phyloP scores from a whole-genome alignment of 1,140 invertebrate genomes.

The Sinella curviseta region DNA sequence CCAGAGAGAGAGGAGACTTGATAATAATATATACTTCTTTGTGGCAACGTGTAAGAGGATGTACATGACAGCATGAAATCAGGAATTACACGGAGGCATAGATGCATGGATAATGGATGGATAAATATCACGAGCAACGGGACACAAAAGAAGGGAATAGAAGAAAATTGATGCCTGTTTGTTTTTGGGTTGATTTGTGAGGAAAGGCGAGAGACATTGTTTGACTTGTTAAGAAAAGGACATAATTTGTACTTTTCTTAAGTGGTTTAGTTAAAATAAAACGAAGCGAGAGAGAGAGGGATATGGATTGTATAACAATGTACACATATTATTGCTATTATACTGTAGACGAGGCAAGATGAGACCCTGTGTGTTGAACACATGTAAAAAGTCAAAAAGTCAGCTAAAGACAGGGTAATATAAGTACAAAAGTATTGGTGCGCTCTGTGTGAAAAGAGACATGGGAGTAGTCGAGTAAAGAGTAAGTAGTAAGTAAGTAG shows the following conservation, averaged over 20 bases:
- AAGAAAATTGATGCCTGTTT: constrained; percentile 15
- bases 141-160: neutral
- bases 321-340: neutral
- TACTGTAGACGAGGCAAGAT: neutral
- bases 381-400: constrained; percentile 25
- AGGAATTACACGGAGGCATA: neutral
- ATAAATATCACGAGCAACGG: constrained; percentile 6
- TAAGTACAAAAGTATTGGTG: no score
- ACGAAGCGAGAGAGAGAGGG: neutral
- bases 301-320: neutral
- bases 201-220: constrained; percentile 25
- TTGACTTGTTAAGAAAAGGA: constrained; percentile 19
- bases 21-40: neutral
- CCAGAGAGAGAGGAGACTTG: neutral
- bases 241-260: constrained; percentile 24
- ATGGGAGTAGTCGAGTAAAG: no score
- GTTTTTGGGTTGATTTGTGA: constrained; percentile 25
- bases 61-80: constrained; percentile 23
- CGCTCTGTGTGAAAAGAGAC: no score
- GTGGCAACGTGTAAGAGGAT: neutral
- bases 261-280: neutral
- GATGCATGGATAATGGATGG: constrained; percentile 12
- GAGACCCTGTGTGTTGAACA: constrained; percentile 6
- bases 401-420: neutral
- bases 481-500: no score